These are phyloP conservation scores for Calcarius lapponicus DNA, from an alignment of 2,797 vertebrate species.

Conservation along the genomic window DNA sequence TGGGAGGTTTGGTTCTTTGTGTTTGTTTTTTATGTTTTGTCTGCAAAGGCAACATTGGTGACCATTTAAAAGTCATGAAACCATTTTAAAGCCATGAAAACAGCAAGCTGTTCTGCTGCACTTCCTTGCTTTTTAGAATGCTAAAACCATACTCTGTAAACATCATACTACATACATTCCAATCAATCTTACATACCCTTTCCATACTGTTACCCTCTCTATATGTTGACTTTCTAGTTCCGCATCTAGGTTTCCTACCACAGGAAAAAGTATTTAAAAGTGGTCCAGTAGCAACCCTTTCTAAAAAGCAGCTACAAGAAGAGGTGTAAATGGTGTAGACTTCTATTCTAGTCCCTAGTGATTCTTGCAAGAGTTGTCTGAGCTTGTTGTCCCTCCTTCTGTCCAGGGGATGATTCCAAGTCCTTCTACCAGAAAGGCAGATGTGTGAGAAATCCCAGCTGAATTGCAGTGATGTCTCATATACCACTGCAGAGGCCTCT, in stretches of 20 bases:
- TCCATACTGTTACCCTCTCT: neutral
- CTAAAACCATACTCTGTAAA: neutral
- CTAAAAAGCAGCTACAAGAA: neutral
- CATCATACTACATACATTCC: neutral
- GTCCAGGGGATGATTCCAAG: neutral
- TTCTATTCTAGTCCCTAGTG: neutral
- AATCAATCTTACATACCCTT: neutral
- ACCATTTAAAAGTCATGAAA: neutral
- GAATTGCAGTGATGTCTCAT: neutral
- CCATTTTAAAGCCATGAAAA: neutral
- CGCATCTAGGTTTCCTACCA: neutral
- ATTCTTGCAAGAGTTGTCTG: neutral
- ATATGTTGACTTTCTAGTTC: neutral
- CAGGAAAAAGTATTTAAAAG: neutral
- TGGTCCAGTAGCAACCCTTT: neutral
- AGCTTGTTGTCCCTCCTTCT: neutral
- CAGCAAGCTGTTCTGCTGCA: neutral
- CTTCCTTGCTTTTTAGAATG: neutral
- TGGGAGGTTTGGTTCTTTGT: neutral
- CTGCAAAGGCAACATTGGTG: neutral
- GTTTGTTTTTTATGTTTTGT: neutral
- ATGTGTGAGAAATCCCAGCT: constrained; percentile 46
- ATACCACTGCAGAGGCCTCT: constrained; percentile 45
- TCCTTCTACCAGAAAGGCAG: constrained; percentile 40
- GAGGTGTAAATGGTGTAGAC: neutral